Base-by-base conservation (phyloP, 2,113 vertebrate species). In the Oryctolagus cuniculus region DNA sequence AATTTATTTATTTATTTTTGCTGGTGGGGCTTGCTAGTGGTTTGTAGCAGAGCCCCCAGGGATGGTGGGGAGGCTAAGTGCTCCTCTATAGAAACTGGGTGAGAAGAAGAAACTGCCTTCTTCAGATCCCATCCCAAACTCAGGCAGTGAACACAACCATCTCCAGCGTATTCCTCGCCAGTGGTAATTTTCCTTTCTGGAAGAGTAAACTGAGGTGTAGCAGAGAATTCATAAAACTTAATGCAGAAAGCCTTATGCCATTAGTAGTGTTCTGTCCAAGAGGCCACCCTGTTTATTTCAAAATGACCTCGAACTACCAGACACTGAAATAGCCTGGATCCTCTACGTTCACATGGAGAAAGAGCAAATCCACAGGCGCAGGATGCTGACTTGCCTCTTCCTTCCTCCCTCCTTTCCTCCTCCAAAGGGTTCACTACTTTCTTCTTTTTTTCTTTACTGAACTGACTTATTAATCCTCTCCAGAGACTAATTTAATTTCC, bases 401-500 rank as follows among this genome's bases (percentile, higher is more conserved):
- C 31, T 53, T 9, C 25, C 6, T n/a, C 24, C 19, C 29, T 24
- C 27, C 19, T 64, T 55, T 21, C 15, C 17, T 70, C 4, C 19
- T 51, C 38, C 36, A 58, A 10, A 22, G 2, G 16, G 64, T 64
- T 58, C 25, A 63, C 31, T 29, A 7, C 38, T 78, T 36, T 53
- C 24, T 38, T 36, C 10, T 31, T 66, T 64, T 44, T 44, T 58
- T 74, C 31, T 55, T 89, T 34, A 4, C 5, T 90, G 12, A 82
- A 73, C 29, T 79, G 13, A 63, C 61, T n/a, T 22, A 1, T 34
- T 77, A 67, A 49, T 92, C 84, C 44, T 72, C 85, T 10, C 55
- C 73, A 73, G 67, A 78, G 67, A 90, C 69, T 88, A 90, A 83
- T 73, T 92, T 90, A 78, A 95, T 61, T 61, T 70, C 44, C 70